phyloP scores from a whole-genome alignment of 2,797 vertebrate species.

The Phoxinus dragarum region DNA sequence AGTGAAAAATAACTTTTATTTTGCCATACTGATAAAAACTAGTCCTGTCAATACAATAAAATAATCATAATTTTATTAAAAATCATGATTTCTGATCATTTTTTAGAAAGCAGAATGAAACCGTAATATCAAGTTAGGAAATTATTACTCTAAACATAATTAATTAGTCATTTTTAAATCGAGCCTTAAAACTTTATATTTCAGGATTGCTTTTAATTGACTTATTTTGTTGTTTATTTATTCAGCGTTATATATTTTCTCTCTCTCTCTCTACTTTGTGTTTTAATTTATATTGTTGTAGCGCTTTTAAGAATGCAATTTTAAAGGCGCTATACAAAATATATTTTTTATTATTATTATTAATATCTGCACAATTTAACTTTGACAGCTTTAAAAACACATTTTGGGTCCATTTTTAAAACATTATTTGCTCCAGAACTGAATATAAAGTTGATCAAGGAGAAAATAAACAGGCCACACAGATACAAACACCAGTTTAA shows the following conservation, averaged over 20 bases:
- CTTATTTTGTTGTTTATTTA: no score
- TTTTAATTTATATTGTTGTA: no score
- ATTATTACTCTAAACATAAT: not conserved
- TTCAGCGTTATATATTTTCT: no score
- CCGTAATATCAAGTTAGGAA: not conserved
- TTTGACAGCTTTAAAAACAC: not conserved
- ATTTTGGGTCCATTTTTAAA: not conserved
- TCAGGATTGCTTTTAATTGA: no score
- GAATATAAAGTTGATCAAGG: not conserved
- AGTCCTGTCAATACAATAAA: not conserved
- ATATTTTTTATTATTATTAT: no score
- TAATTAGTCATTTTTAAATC: no score
- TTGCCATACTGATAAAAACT: not conserved
- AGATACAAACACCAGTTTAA: not conserved
- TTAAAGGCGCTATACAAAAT: no score
- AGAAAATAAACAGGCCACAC: not conserved
- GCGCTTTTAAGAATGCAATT: no score
- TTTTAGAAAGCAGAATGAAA: not conserved
- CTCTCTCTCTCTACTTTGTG: no score
- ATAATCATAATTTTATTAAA: not conserved
- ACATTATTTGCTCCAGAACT: not conserved
- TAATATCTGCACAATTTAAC: not conserved
- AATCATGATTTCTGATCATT: not conserved
- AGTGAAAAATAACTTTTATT: not conserved
- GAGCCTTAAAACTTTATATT: no score